These are phyloP conservation scores for Macrosoma leucophasiata DNA, from an alignment of 2,888 invertebrate species.

Conservation along the genomic window DNA sequence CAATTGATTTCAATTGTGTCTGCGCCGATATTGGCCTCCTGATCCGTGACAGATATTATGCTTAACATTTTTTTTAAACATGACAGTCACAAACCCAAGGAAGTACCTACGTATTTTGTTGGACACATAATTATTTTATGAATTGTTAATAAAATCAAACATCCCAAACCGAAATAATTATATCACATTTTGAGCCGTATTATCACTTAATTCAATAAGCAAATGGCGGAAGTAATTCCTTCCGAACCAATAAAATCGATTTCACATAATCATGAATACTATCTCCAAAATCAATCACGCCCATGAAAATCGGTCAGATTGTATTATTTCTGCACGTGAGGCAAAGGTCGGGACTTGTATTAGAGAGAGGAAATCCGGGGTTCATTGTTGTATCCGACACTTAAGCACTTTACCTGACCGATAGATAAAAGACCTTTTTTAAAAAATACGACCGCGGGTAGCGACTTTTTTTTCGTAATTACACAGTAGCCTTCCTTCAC, in stretches of 20 bases:
- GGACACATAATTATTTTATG: too few species aligned
- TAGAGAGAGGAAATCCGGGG: constrained; percentile 74
- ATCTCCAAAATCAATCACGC: constrained; percentile 73
- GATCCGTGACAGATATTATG: too few species aligned
- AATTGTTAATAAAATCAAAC: too few species aligned
- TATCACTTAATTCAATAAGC: constrained; percentile 12
- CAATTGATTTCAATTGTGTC: too few species aligned
- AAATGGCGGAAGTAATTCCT: constrained; percentile 39
- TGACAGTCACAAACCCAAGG: too few species aligned
- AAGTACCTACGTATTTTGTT: too few species aligned
- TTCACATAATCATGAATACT: constrained; percentile 48
- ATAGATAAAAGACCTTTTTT: constrained; percentile 52
- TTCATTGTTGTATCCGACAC: constrained; percentile 64
- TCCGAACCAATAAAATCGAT: constrained; percentile 41
- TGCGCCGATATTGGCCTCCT: too few species aligned
- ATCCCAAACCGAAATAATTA: too few species aligned
- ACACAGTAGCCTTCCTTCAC: constrained; percentile 42
- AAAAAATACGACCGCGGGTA: constrained; percentile 43
- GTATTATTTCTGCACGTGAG: constrained; percentile 72
- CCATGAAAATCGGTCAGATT: constrained; percentile 64
- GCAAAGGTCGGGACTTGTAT: constrained; percentile 64
- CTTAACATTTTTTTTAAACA: too few species aligned
- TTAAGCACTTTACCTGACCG: constrained; percentile 70
- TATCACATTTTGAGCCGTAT: constrained; percentile 3
- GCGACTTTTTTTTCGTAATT: constrained; percentile 56